Conservation (phyloP, 2,113 vertebrate species). For the Cololabis saira region DNA sequence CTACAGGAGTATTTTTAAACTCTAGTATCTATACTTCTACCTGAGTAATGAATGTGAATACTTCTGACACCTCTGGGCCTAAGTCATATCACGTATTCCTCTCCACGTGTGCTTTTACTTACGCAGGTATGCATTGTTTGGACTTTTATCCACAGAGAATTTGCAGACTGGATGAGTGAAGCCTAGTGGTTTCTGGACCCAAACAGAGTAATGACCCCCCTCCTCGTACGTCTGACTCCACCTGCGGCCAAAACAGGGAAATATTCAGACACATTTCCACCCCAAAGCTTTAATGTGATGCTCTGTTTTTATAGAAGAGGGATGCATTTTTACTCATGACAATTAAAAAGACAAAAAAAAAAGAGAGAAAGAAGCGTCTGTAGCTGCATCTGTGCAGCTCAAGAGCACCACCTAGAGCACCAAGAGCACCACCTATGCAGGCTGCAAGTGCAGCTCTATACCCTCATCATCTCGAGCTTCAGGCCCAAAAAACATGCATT, state of each 20-base stretch:
- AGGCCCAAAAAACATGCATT: slow-evolving; percentile 69
- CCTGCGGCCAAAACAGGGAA: slow-evolving; percentile 67
- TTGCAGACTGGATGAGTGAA: slow-evolving; percentile 53
- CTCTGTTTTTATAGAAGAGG: neutral
- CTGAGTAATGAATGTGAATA: too few relatives aligned
- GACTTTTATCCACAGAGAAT: slow-evolving; percentile 54
- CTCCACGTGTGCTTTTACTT: slow-evolving; percentile 55
- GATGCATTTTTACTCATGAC: slow-evolving; percentile 18
- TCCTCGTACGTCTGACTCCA: slow-evolving; percentile 78
- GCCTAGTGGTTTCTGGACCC: slow-evolving; percentile 57
- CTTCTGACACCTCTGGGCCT: too few relatives aligned
- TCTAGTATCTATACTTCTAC: too few relatives aligned
- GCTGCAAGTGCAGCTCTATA: slow-evolving; percentile 11
- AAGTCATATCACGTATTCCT: neutral
- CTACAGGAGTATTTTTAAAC: too few relatives aligned
- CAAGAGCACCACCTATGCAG: slow-evolving; percentile 58
- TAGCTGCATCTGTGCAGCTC: slow-evolving; percentile 34
- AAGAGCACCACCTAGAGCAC: slow-evolving; percentile 76
- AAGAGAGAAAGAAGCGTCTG: neutral
- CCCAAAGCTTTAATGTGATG: neutral
- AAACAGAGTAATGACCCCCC: slow-evolving; percentile 78
- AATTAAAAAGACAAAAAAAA: neutral
- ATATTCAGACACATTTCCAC: slow-evolving; percentile 15
- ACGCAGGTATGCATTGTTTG: slow-evolving; percentile 74
- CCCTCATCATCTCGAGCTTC: slow-evolving; percentile 51